These are phyloP conservation scores for Rhinolophus sinicus DNA, from an alignment of 2,113 vertebrate species.

Conservation along the genomic window DNA sequence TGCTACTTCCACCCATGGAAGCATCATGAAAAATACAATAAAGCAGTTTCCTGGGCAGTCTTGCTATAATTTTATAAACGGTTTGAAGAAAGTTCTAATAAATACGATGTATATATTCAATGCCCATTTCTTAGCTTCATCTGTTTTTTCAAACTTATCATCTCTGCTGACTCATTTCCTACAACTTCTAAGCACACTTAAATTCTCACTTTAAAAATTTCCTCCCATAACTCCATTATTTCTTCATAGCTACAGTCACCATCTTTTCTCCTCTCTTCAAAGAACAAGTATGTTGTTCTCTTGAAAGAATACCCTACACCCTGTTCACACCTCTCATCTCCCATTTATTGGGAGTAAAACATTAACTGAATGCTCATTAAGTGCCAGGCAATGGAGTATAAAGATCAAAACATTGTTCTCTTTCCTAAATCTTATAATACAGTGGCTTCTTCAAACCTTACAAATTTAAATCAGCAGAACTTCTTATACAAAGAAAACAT, in stretches of 20 bases:
- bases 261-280: background rate
- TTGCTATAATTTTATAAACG: conserved; percentile 22
- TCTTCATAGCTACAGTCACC: background rate
- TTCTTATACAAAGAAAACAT: conserved; percentile 7
- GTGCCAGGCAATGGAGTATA: background rate
- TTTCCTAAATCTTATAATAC: background rate
- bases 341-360: background rate
- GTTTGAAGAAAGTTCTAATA: background rate
- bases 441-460: background rate
- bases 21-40: background rate
- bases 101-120: background rate
- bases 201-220: conserved; percentile 23
- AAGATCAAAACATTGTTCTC: conserved; percentile 14
- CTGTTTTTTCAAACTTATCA: conserved; percentile 20
- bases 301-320: background rate
- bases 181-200: background rate
- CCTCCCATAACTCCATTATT: background rate
- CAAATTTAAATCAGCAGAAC: conserved; percentile 20
- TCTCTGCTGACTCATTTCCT: background rate
- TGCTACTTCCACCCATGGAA: background rate
- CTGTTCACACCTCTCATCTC: background rate
- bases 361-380: background rate
- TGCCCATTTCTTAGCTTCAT: background rate
- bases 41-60: background rate
- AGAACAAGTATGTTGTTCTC: background rate